phyloP scores from a whole-genome alignment of 1,140 invertebrate genomes.

The Pachypeltis micranthus region DNA sequence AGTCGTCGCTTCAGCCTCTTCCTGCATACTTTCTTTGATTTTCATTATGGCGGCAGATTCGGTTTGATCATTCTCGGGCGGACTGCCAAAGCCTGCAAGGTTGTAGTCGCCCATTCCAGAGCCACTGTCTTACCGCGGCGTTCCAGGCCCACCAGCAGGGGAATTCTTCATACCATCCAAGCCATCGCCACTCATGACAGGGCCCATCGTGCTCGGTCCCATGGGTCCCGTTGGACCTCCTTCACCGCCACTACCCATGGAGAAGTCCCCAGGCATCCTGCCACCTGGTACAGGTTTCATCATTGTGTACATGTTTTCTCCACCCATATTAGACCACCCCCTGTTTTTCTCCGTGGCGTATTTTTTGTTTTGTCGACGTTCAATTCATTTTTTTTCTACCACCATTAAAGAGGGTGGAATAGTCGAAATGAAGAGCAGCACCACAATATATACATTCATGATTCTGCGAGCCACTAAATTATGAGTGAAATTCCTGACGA shows the following conservation, averaged over 20 bases:
- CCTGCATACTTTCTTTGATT: conserved; percentile 99
- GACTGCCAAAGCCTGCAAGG: conserved; percentile 69
- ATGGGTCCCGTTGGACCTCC: conserved; percentile 59
- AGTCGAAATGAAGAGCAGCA: no score
- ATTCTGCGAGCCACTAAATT: no score
- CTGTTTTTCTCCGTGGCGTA: no score
- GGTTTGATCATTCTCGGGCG: conserved; percentile 74
- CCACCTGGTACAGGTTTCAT: conserved; percentile 88
- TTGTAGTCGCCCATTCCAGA: conserved; percentile 93
- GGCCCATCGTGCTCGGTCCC: conserved; percentile 65
- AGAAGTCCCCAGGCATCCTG: conserved; percentile 61
- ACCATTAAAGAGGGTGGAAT: no score
- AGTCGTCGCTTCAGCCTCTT: no score
- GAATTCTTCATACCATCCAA: conserved; percentile 96
- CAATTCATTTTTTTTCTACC: no score
- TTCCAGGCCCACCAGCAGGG: conserved; percentile 87
- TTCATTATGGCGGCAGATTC: conserved; percentile 98
- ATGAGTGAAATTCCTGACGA: no score
- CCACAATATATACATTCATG: no score
- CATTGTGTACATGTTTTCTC: conserved; percentile 94
- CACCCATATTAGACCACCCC: conserved; percentile 59
- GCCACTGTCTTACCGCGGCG: conserved; percentile 85
- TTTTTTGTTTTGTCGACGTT: neutral
- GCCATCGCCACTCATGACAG: conserved; percentile 76
- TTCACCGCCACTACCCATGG: conserved; percentile 60